phyloP scores from a whole-genome alignment of 2,113 vertebrate species.

The Isurus oxyrinchus region DNA sequence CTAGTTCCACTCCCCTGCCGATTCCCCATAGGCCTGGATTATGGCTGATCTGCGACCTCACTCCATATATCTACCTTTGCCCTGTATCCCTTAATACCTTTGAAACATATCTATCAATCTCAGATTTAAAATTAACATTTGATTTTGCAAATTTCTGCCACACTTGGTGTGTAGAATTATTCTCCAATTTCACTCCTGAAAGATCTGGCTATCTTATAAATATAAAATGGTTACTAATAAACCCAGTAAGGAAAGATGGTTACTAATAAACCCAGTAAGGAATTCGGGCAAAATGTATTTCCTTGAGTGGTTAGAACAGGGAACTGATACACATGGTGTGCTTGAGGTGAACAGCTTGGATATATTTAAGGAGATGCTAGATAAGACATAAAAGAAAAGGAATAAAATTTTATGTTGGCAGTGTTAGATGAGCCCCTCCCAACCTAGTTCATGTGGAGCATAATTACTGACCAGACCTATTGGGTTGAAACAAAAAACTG shows the following conservation, averaged over 20 bases:
- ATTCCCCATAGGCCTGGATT: too few species aligned
- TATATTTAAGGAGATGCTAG: not conserved
- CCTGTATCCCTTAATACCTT: too few species aligned
- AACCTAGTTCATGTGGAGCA: not conserved
- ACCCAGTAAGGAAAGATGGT: not conserved
- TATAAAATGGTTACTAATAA: not conserved
- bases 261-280: not conserved
- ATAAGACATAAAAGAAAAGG: not conserved
- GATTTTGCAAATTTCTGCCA: too few species aligned
- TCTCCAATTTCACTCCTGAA: too few species aligned
- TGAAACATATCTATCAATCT: too few species aligned
- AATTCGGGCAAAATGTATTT: not conserved
- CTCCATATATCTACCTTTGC: too few species aligned
- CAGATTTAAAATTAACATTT: too few species aligned
- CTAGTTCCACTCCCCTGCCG: too few species aligned
- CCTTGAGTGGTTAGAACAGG: not conserved
- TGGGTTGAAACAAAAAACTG: too few species aligned
- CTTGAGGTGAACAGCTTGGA: not conserved
- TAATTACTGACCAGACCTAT: not conserved
- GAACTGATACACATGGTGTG: not conserved
- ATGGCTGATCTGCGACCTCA: too few species aligned
- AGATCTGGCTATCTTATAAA: not conserved
- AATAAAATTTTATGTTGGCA: not conserved
- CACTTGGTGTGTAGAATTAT: too few species aligned
- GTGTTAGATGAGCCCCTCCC: not conserved